Evolutionary conservation across 1,140 invertebrate genomes (phyloP).

Genomic region (Cepaea nemoralis): DNA sequence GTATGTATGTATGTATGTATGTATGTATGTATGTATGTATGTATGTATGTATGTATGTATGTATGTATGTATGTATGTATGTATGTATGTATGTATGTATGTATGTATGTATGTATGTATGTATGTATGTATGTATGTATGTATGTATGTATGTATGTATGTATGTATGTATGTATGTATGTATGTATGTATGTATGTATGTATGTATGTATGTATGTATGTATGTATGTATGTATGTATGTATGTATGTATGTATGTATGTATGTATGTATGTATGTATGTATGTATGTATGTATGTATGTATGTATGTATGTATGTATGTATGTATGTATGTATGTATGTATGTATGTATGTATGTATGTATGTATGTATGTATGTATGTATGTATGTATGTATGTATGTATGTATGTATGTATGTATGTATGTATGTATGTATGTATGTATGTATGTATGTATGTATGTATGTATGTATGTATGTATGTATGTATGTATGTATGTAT

Average conservation of each 20-base stretch:
- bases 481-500: too few relatives aligned
- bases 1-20: too few relatives aligned
- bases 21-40: neutral
- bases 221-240: neutral
- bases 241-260: neutral
- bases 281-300: neutral
- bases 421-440: too few relatives aligned
- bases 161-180: conserved; percentile 12
- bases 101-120: conserved; percentile 28
- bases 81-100: conserved; percentile 5
- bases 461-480: too few relatives aligned
- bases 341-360: too few relatives aligned
- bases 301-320: too few relatives aligned
- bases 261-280: neutral
- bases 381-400: too few relatives aligned
- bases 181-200: conserved; percentile 22
- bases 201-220: conserved; percentile 21
- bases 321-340: too few relatives aligned
- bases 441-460: too few relatives aligned
- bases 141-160: conserved; percentile 21
- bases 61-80: neutral
- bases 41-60: neutral
- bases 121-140: conserved; percentile 26
- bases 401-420: too few relatives aligned
- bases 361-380: too few relatives aligned